These are phyloP conservation scores for Monoplex corrugatus DNA, from an alignment of 2,888 invertebrate species.

Conservation along the genomic window DNA sequence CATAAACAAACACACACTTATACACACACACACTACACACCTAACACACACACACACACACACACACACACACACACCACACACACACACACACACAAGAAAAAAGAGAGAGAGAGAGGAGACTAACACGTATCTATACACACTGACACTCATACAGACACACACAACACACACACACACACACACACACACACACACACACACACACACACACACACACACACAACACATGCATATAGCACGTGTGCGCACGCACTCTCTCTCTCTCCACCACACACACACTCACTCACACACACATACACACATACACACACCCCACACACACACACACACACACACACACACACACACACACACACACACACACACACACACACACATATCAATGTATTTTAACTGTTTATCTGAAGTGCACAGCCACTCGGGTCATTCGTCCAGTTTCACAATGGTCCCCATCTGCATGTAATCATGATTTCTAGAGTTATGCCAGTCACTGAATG, in stretches of 20 bases:
- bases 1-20: too few relatives aligned
- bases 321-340: not conserved
- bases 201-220: constrained; percentile 28
- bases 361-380: not conserved
- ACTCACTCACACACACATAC: not conserved
- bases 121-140: not conserved
- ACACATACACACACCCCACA: constrained; percentile 10
- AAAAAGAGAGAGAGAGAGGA: too few relatives aligned
- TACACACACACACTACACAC: not conserved
- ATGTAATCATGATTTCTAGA: too few relatives aligned
- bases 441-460: too few relatives aligned
- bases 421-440: too few relatives aligned
- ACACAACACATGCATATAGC: not conserved
- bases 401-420: too few relatives aligned
- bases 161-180: not conserved
- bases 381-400: too few relatives aligned
- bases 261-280: not conserved
- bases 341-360: not conserved
- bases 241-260: not conserved
- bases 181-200: not conserved
- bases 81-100: constrained; percentile 17
- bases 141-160: not conserved
- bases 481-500: too few relatives aligned
- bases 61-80: constrained; percentile 18
- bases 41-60: not conserved